phyloP scores from a whole-genome alignment of 2,113 vertebrate genomes.

The Guaruba guarouba region DNA sequence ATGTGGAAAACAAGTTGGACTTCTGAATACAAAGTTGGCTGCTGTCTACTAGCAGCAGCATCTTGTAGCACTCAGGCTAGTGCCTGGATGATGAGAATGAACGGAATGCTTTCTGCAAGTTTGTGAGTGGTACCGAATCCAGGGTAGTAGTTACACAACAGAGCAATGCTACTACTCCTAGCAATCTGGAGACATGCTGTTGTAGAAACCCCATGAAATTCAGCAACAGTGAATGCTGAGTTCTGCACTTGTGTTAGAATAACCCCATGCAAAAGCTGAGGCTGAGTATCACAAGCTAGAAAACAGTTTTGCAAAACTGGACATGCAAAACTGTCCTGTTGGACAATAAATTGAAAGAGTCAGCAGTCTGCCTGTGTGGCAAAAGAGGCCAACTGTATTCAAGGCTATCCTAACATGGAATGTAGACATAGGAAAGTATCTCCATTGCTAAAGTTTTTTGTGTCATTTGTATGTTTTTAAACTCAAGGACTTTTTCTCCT shows the following conservation, averaged over 20 bases:
- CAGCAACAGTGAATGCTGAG: not conserved
- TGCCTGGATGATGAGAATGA: not conserved
- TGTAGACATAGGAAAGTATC: not conserved
- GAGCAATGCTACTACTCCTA: not conserved
- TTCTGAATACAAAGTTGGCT: not conserved
- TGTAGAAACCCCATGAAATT: not conserved
- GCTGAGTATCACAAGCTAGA: not conserved
- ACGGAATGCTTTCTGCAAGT: not conserved
- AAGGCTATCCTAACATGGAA: not conserved
- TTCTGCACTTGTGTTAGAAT: not conserved
- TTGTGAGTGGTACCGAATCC: not conserved
- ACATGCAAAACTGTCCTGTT: fast-evolving
- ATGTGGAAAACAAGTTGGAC: not conserved
- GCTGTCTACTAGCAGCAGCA: not conserved
- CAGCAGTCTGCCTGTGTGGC: not conserved
- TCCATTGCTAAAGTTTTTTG: not conserved
- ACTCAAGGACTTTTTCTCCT: not conserved
- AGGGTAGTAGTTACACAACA: not conserved
- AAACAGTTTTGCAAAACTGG: not conserved
- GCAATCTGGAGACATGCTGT: not conserved
- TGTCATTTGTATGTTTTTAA: not conserved
- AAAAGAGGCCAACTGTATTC: fast-evolving
- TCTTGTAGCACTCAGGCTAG: not conserved
- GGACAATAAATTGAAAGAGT: fast-evolving
- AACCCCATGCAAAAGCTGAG: not conserved